phyloP scores from a whole-genome alignment of 2,113 vertebrate species.

The Nerophis ophidion region DNA sequence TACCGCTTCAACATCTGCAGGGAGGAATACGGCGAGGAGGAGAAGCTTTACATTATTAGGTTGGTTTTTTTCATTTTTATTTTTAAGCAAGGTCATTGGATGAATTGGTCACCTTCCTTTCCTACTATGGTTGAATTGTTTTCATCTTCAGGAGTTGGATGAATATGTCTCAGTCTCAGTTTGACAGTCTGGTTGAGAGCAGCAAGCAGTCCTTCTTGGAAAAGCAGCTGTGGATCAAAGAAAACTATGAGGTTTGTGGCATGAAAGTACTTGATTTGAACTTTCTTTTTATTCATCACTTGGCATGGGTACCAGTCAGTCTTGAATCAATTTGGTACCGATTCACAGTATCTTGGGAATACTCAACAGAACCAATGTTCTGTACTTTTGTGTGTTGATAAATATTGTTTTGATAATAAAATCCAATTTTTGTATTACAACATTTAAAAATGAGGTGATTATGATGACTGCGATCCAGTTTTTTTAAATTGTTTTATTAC shows the following conservation, averaged over 20 bases:
- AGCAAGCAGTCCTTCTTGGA: conserved; percentile 80
- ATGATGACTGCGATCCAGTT: too few relatives aligned
- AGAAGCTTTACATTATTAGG: conserved; percentile 90
- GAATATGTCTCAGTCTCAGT: conserved; percentile 94
- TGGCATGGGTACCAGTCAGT: too few relatives aligned
- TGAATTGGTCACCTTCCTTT: background rate
- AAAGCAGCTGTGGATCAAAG: conserved; percentile 84
- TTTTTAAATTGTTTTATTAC: too few relatives aligned
- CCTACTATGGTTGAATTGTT: background rate
- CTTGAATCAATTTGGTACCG: too few relatives aligned
- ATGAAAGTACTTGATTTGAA: background rate
- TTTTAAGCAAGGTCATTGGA: background rate
- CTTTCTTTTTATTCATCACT: background rate
- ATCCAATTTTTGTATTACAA: too few relatives aligned
- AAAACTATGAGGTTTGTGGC: conserved; percentile 83
- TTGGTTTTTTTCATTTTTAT: conserved; percentile 5
- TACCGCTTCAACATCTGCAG: conserved; percentile 87
- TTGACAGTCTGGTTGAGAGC: conserved; percentile 86
- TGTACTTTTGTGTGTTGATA: too few relatives aligned
- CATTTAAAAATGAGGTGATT: too few relatives aligned
- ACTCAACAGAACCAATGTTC: too few relatives aligned
- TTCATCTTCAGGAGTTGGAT: conserved; percentile 72
- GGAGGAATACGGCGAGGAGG: conserved; percentile 84
- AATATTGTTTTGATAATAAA: too few relatives aligned
- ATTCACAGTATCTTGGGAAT: too few relatives aligned